Percentiles rank a stretch among this genome's conserved stretches.
Evolutionary conservation across 2,797 vertebrate species (phyloP).

Genomic region (Glyptemys insculpta): DNA sequence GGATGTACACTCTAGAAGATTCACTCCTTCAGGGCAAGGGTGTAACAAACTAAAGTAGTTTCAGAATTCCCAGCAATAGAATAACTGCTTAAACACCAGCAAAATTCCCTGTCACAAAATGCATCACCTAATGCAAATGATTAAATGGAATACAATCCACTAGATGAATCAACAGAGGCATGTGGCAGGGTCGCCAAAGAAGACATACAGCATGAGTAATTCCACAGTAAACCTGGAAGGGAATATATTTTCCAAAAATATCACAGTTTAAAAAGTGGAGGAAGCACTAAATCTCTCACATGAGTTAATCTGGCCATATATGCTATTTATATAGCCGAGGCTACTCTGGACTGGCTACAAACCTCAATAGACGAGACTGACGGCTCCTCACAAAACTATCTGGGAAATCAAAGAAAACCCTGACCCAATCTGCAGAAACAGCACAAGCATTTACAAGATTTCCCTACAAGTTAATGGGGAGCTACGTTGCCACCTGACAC

Average conservation of each 20-base stretch:
- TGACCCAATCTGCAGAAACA: not conserved
- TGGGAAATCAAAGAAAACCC: not conserved
- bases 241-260: not conserved
- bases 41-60: not conserved
- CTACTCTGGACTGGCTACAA: conserved; percentile 29
- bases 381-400: conserved; percentile 30
- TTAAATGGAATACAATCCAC: not conserved
- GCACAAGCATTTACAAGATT: not conserved
- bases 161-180: not conserved
- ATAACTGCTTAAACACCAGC: not conserved
- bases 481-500: not conserved
- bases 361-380: not conserved
- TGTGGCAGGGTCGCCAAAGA: not conserved
- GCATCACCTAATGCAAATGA: not conserved
- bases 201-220: not conserved
- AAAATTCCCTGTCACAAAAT: not conserved
- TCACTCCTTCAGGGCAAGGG: not conserved
- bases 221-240: not conserved
- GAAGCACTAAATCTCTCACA: not conserved
- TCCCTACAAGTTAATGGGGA: not conserved
- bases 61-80: not conserved
- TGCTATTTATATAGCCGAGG: conserved; percentile 14
- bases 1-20: not conserved
- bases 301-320: conserved; percentile 34
- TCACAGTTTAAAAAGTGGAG: not conserved